phyloP scores from a whole-genome alignment of 2,113 vertebrate genomes.

The Cromileptes altivelis region DNA sequence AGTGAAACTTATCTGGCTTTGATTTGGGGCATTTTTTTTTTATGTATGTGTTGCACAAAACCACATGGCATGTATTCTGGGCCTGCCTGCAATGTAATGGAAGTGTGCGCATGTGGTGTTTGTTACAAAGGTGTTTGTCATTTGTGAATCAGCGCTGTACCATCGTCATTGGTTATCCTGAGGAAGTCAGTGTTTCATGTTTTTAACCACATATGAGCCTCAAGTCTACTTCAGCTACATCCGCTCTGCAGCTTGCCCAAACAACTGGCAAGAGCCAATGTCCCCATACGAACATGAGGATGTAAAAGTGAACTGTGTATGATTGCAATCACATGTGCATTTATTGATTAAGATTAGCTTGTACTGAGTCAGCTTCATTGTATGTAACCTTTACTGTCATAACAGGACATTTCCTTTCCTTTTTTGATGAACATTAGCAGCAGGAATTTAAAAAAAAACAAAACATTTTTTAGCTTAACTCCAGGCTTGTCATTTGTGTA shows the following conservation, averaged over 20 bases:
- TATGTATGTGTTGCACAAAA: constrained; percentile 30
- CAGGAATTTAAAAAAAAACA: background rate
- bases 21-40: constrained; percentile 20
- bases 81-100: constrained; percentile 26
- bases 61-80: constrained; percentile 28
- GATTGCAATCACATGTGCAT: background rate
- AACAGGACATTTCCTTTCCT: background rate
- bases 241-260: constrained; percentile 63
- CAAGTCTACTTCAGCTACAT: constrained; percentile 74
- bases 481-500: background rate
- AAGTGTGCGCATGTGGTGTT: constrained; percentile 35
- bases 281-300: constrained; percentile 26
- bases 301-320: constrained; percentile 7
- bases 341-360: constrained; percentile 12
- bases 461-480: background rate
- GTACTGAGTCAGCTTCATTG: background rate
- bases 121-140: constrained; percentile 72
- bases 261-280: constrained; percentile 33
- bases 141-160: constrained; percentile 84
- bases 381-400: background rate
- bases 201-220: constrained; percentile 84
- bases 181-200: constrained; percentile 83
- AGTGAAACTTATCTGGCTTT: constrained; percentile 14
- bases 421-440: background rate
- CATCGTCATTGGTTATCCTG: constrained; percentile 72